phyloP scores from a whole-genome alignment of 2,888 invertebrate species.

The Hydraecia micacea region DNA sequence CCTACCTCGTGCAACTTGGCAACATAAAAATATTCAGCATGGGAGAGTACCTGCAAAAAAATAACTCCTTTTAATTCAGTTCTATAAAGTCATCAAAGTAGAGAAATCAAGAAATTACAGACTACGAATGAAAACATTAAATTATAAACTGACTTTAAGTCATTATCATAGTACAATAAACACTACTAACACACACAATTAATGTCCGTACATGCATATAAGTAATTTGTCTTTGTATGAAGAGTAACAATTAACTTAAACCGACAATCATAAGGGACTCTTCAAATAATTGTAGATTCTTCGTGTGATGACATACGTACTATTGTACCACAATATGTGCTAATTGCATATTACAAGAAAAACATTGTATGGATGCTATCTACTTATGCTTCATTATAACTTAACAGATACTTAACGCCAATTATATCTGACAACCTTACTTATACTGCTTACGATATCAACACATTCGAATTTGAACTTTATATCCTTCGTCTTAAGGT shows the following conservation, averaged over 20 bases:
- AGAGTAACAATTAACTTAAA: constrained; percentile 64
- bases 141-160: constrained; percentile 33
- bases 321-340: constrained; percentile 76
- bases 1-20: not conserved
- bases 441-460: constrained; percentile 38
- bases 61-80: not conserved
- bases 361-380: constrained; percentile 81
- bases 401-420: constrained; percentile 88
- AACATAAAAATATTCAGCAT: not conserved
- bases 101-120: constrained; percentile 40
- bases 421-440: constrained; percentile 77
- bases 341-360: constrained; percentile 83
- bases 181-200: constrained; percentile 51
- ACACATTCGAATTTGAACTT: constrained; percentile 56
- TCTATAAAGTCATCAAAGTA: constrained; percentile 31
- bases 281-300: constrained; percentile 77
- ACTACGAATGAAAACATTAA: constrained; percentile 49
- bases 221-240: constrained; percentile 30
- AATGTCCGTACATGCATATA: constrained; percentile 34
- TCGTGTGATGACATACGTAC: constrained; percentile 55
- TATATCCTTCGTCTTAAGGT: constrained; percentile 62
- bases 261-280: constrained; percentile 76
- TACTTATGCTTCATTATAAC: constrained; percentile 87
- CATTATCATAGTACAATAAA: constrained; percentile 48
- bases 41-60: constrained; percentile 37